Conservation (phyloP, 2,113 vertebrate species). For the Callithrix jacchus region DNA sequence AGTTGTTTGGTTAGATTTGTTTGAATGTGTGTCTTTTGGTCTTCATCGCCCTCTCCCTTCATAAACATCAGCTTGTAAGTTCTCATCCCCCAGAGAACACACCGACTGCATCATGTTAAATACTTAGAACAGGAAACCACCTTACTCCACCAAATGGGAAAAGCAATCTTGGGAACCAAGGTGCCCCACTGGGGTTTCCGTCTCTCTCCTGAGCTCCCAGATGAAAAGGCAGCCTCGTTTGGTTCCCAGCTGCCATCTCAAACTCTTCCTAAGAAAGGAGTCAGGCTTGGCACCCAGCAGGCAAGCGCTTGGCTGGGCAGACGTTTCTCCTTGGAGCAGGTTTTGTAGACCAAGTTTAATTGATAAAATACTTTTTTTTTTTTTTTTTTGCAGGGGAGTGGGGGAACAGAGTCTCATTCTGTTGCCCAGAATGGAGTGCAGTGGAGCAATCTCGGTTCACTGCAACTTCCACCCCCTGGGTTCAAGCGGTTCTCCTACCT, state of each 20-base stretch:
- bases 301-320: not conserved
- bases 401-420: no score
- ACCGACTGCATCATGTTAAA: conserved; percentile 78
- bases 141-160: conserved; percentile 74
- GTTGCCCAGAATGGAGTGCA: no score
- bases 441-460: no score
- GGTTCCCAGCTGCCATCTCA: not conserved
- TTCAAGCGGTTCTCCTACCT: no score
- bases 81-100: conserved; percentile 75
- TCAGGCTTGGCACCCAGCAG: fast-evolving
- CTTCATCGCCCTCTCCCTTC: conserved; percentile 62
- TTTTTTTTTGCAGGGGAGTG: no score
- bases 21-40: not conserved
- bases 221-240: not conserved
- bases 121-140: conserved; percentile 83
- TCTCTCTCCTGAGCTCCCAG: not conserved
- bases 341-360: conserved; percentile 38
- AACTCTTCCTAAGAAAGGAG: not conserved
- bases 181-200: conserved; percentile 40
- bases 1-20: conserved; percentile 29
- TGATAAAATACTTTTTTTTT: not conserved
- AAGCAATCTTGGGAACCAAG: conserved; percentile 71
- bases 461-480: no score
- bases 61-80: conserved; percentile 82
- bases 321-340: not conserved